Evolutionary conservation across 2,888 invertebrate genomes (phyloP).

Genomic region (Vannuccia rotundouncinata): DNA sequence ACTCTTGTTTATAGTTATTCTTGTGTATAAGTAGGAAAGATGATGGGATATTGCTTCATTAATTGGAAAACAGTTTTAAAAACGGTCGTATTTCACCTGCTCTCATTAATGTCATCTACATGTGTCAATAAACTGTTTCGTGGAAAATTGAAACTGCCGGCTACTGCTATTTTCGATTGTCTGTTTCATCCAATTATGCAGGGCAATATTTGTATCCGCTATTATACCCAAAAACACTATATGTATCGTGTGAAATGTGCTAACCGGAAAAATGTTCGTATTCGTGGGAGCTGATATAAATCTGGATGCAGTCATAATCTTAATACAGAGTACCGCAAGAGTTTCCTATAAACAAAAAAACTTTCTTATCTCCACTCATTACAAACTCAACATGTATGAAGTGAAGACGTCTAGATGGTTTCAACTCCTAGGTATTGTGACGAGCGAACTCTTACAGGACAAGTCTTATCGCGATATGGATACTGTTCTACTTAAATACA

Average conservation of each 20-base stretch:
- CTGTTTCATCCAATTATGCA: not conserved
- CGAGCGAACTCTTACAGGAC: no score
- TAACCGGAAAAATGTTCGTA: no score
- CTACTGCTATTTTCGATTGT: not conserved
- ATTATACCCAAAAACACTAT: not conserved
- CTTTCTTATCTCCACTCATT: no score
- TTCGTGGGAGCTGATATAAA: no score
- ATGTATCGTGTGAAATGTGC: not conserved
- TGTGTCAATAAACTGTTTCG: not conserved
- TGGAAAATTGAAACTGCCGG: not conserved
- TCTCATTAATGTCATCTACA: not conserved
- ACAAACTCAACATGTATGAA: no score
- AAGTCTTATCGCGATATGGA: no score
- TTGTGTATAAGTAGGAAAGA: not conserved
- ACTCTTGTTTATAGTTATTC: not conserved
- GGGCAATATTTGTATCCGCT: not conserved
- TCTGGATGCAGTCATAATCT: no score
- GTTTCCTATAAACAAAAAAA: no score
- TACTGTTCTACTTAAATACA: no score
- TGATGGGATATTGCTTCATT: not conserved
- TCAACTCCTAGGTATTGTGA: no score
- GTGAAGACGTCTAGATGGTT: no score
- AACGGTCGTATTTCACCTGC: not conserved
- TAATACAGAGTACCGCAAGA: no score
- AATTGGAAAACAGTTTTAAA: not conserved